Base-by-base conservation (phyloP, 92 coral and sea anemone species). In the Porites divaricata region DNA sequence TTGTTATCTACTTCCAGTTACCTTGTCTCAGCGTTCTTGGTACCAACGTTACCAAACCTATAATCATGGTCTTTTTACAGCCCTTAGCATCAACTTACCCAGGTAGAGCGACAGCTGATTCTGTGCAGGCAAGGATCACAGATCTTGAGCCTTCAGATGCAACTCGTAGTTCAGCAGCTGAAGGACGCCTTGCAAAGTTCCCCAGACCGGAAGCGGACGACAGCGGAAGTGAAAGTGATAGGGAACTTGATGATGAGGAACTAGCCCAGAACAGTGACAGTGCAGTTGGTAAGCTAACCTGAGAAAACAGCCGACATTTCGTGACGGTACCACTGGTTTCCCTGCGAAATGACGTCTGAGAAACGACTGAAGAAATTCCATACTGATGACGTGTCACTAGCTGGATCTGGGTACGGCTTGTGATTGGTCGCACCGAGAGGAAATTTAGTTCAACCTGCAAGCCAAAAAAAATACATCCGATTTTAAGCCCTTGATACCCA, bases 191-290 rank as follows among this genome's bases (percentile, higher is more conserved):
- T 22, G 67, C 85, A 48, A 70, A 70, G 64, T 54, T 65, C 67
- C 50, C 53, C 2, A 17, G 58, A 62, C 53, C 48, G 76, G 70
- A 64, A 63, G 67, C 83, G 49, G 85, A 48, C 2, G 78, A 72
- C 8, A 72, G 62, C 51, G 79, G 73, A 17, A 76, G 81, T 68
- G 92, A 85, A 25, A 75, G 76, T 22, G 92, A 88, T 14, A 81
- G 69, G 41, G 91, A 76, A 24, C 74, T 74, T 8, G 91, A 85
- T 4, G 89, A 77, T 10, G 91, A 90, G n/a, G 98, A 87, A 25
- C 63, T 77, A 54, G 93, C 85, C 20, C 91, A 90, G 64, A 85
- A 80, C 90, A 94, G 98, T 69, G 98, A 94, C 73, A 89, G 93
- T 67, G 98, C 93, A 35, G 79, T 94, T 79, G 98, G 98, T 94